Evolutionary conservation across 2,888 invertebrate species (phyloP), one percentile per base, ranked within the genome.

Genomic region (Leptinotarsa rubiginosa): DNA sequence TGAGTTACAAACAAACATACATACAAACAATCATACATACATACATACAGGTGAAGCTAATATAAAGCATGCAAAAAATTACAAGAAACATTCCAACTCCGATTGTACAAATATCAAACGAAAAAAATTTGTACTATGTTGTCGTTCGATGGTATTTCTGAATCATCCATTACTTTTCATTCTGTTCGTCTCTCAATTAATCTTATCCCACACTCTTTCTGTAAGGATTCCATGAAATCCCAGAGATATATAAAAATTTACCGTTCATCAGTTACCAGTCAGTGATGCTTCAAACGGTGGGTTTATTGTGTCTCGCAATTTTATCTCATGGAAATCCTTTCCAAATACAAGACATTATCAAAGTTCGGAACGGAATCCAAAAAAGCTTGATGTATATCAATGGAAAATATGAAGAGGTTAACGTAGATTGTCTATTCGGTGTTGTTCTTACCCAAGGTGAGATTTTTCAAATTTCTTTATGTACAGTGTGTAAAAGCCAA

Each of bases 371-470:
- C 76, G 77, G 81, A 15, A 74, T 83, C 47, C 79, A 82, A 52
- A 77, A 70, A 69, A 78, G 78, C 64, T 67, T 84, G 65, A 74
- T 80, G 31, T 84, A 84, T 75, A 78, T 84, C 31, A 77, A 81
- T 16, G 52, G 62, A 65, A 78, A 83, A 72, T 69, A 78, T n/a
- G 68, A 80, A 47, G 73, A 77, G 75, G 75, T 79, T 62, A 83
- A 82, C 72, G 81, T 81, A 20, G 84, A 84, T 65, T 83, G 83
- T 78, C 73, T 81, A 52, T 79, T 83, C 25, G 84, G 84, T 25
- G 82, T 84, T 7, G 80, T 77, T 12, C 75, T 84, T 25, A 80
- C 81, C 22, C 76, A 77, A 76, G 82, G 84, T 84, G 80, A 75
- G 67, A 59, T 73, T 69, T 41, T 41, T 41, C 3, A 41, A 10